Conservation (phyloP, 2,113 vertebrate species). For the Eclectus roratus region DNA sequence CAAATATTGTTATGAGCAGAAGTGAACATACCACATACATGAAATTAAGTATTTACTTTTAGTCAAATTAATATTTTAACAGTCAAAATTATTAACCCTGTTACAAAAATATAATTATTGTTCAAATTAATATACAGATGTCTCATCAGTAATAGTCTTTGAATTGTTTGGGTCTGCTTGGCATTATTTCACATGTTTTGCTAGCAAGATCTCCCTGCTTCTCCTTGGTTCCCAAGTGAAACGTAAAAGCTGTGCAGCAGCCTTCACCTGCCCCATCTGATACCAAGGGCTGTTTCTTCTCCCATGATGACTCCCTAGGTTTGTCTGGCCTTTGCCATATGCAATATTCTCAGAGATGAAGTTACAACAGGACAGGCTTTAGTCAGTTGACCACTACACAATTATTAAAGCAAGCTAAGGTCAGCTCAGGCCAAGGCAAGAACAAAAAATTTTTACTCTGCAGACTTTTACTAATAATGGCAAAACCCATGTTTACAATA, state of each 20-base stretch:
- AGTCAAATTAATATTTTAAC: not conserved
- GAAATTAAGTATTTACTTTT: not conserved
- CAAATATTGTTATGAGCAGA: not conserved
- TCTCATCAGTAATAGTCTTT: not conserved
- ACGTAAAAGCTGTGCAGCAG: not conserved
- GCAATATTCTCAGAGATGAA: not conserved
- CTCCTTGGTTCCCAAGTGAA: not conserved
- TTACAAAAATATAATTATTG: not conserved
- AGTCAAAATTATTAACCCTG: not conserved
- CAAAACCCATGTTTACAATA: not conserved
- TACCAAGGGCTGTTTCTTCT: not conserved
- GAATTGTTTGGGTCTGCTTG: not conserved
- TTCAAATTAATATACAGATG: not conserved
- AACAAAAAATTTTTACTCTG: not conserved
- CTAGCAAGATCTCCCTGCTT: not conserved
- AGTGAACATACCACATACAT: not conserved
- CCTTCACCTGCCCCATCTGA: not conserved
- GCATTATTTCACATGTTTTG: not conserved
- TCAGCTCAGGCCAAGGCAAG: not conserved
- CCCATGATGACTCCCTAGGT: not conserved
- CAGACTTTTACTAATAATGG: not conserved
- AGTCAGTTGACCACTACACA: not conserved
- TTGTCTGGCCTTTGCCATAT: not conserved
- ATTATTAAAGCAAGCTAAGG: not conserved
- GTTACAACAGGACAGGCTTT: not conserved